Base-by-base conservation (phyloP, 2,113 vertebrate species). In the Hippocampus guttulatus region DNA sequence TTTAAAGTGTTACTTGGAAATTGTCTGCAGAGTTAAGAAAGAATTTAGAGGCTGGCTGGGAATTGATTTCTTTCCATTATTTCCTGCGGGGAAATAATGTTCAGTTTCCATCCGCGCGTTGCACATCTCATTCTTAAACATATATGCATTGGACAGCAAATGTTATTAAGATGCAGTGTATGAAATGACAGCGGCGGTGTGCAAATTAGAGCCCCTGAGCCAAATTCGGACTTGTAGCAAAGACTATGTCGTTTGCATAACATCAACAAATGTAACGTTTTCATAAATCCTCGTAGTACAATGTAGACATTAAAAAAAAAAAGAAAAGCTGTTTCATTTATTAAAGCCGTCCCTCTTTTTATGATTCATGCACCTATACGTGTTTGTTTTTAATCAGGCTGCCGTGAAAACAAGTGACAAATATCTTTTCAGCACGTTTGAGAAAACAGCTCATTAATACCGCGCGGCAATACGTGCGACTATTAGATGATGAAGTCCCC, bases 401-500 rank as follows among this genome's bases (percentile, higher is more conserved):
- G 3, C 38, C 47, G 49, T 67, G 79, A 67, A 80, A 74, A 77
- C 76, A 69, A 77, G 62, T n/a, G 47, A 73, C 74, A 64, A 27
- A 21, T 68, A 68, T 41, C 61, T 65, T 79, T 81, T 76, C 38
- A 61, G 14, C 41, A 27, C 27, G 14, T 65, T 47, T 25, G 41
- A 47, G 64, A 70, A 81, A 81, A 49, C 77, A 69, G 61, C n/a
- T 69, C 82, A 18, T 30, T 40, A 65, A 78, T 72, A 65, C 64
- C 60, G 69, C 23, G 47, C 67, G 4, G 74, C 70, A 41, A 67
- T 77, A 80, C 81, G 18, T 78, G 83, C 78, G 81, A 84, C 81
- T 68, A 80, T 81, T 64, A 73, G 74, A 80, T 75, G 75, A 75
- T 76, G 74, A 65, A 75, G 78, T 71, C 77, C 69, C 77, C 68